Evolutionary conservation across 2,797 vertebrate genomes (phyloP), one percentile per base, ranked within the genome.

Genomic region (Toxotes lorentzi): DNA sequence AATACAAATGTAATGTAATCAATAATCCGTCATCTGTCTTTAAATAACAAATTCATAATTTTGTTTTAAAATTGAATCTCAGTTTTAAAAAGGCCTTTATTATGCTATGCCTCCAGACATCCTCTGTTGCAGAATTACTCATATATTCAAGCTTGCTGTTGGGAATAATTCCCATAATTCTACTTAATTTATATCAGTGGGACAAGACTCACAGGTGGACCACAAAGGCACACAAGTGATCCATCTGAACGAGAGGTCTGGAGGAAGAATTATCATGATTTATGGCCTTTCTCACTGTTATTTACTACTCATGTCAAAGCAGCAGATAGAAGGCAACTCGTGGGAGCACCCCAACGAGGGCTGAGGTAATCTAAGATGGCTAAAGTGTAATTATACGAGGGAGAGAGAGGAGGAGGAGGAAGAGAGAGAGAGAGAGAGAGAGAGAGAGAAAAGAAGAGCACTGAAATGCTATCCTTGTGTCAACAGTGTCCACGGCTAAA

Each of bases 281-380:
- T 82, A 91, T 84, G 45, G 76, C 66, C 78, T 54, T 76, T 30
- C 64, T 76, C 66, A 40, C 58, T 58, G 68, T 83, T 92, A 91
- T 93, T 94, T 92, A 90, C 83, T 74, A 64, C 82, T 45, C 2
- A 34, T 73, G 88, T 86, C 89, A 82, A 87, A 61, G 79, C 56
- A 70, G 66, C 67, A 58, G 73, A 73, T 57, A 79, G 64, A 58
- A 64, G 70, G 62, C 47, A 80, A 73, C 81, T 88, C 65, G 14
- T 38, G 67, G 67, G 81, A 83, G 80, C 41, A 13, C 77, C 74
- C 65, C 65, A 41, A 57, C 66, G 78, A 87, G 78, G 30, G 43
- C 54, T 40, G 57, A 84, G 78, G 75, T 88, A 89, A 88, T 88
- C 81, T 85, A 72, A 89, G 82, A 84, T 57, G 74, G 77, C 70